These are phyloP conservation scores for Microctonus aethiopoides DNA, from an alignment of 2,888 invertebrate species.

Conservation along the genomic window DNA sequence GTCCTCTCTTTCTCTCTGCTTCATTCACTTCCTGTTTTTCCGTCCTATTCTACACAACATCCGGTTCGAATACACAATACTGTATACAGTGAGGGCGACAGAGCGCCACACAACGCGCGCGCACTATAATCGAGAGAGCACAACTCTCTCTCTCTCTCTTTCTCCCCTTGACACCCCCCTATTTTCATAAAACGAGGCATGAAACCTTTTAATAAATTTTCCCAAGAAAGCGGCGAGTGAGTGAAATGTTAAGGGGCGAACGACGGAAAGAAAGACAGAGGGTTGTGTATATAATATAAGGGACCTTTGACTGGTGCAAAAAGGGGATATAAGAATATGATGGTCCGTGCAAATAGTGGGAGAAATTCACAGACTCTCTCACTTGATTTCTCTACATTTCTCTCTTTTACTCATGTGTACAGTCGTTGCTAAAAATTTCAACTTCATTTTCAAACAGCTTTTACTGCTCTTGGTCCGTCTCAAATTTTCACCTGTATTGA, in stretches of 20 bases:
- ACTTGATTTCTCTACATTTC: conserved; percentile 6
- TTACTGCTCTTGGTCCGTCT: not conserved
- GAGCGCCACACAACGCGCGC: not conserved
- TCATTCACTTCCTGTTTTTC: too few species aligned
- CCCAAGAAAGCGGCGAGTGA: not conserved
- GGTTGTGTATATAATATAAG: not conserved
- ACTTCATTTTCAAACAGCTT: not conserved
- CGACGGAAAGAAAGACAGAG: not conserved
- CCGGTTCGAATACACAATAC: not conserved
- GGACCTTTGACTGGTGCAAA: not conserved
- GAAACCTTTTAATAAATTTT: conserved; percentile 24
- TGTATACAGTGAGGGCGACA: not conserved
- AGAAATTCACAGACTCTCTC: not conserved
- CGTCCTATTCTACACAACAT: too few species aligned
- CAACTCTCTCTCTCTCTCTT: too few species aligned
- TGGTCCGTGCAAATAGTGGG: not conserved
- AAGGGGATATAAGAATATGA: not conserved
- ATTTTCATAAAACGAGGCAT: conserved; percentile 9
- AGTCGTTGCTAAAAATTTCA: conserved; percentile 26
- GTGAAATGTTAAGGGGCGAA: not conserved
- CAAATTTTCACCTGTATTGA: conserved; percentile 52
- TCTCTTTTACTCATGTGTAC: conserved; percentile 11
- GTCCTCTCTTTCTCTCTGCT: too few species aligned
- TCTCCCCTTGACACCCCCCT: not conserved
- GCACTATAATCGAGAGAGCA: not conserved